Conservation (phyloP, 2,113 vertebrate species). For the Melanotaenia duboulayi region DNA sequence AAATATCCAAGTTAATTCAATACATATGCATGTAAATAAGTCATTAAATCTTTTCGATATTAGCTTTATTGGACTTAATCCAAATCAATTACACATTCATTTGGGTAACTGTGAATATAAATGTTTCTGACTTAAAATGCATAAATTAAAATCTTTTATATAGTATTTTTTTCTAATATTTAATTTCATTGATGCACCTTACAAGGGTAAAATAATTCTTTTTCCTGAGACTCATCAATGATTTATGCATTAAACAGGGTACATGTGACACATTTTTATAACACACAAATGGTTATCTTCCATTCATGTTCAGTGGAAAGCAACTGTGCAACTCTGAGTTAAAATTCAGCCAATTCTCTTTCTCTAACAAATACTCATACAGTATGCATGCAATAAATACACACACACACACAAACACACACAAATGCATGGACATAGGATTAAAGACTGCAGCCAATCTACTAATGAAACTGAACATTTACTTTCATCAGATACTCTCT, state of each 20-base stretch:
- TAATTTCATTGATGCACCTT: neutral
- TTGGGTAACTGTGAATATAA: neutral
- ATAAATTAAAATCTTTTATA: too few relatives aligned
- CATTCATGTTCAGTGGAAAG: conserved; percentile 19
- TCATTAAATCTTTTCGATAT: neutral
- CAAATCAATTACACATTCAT: neutral
- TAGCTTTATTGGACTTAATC: too few relatives aligned
- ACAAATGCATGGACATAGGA: conserved; percentile 36
- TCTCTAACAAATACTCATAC: conserved; percentile 11
- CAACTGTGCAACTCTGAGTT: conserved; percentile 31
- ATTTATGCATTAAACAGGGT: conserved; percentile 57
- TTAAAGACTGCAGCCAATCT: conserved; percentile 89
- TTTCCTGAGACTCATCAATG: conserved; percentile 37
- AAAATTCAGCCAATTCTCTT: conserved; percentile 23
- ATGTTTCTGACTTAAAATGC: neutral
- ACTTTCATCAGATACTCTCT: conserved; percentile 90
- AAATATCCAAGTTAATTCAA: neutral
- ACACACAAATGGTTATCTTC: neutral
- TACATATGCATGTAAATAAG: neutral
- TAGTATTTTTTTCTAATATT: too few relatives aligned
- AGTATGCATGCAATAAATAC: conserved; percentile 28
- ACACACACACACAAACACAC: conserved; percentile 17
- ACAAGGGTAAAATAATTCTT: too few relatives aligned
- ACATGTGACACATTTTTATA: conserved; percentile 17
- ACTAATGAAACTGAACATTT: conserved; percentile 87